These are phyloP conservation scores for Papilio polyxenes DNA, from an alignment of 1,140 invertebrate genomes.

Conservation along the genomic window DNA sequence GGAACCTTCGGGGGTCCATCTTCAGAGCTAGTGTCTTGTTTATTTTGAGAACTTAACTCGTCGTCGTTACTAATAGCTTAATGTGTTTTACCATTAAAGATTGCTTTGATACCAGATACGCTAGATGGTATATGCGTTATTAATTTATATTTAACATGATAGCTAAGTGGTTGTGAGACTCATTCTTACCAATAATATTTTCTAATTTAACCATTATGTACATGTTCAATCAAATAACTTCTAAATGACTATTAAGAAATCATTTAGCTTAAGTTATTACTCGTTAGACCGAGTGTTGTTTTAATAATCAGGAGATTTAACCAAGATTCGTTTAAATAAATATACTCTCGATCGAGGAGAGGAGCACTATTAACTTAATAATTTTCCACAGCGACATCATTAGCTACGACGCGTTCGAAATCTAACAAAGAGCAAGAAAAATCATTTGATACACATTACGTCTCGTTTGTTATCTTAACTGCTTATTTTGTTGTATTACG, in stretches of 20 bases:
- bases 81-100: neutral
- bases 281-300: neutral
- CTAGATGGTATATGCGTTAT: neutral
- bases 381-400: slow-evolving; percentile 20
- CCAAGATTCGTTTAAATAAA: too few relatives aligned
- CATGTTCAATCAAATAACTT: too few relatives aligned
- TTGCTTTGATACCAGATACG: neutral
- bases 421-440: neutral
- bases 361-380: neutral
- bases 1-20: too few relatives aligned
- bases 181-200: too few relatives aligned
- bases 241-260: too few relatives aligned
- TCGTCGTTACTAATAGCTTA: neutral
- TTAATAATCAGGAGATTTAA: neutral
- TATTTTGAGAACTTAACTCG: too few relatives aligned
- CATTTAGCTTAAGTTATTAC: too few relatives aligned
- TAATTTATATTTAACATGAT: neutral
- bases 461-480: neutral
- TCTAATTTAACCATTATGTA: too few relatives aligned
- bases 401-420: neutral
- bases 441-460: slow-evolving; percentile 16
- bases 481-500: neutral
- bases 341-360: too few relatives aligned
- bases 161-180: too few relatives aligned
- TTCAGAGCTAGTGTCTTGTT: too few relatives aligned